Evolutionary conservation across 1,140 invertebrate species (phyloP), one percentile per base, ranked within the genome.

Genomic region (Varroa destructor): DNA sequence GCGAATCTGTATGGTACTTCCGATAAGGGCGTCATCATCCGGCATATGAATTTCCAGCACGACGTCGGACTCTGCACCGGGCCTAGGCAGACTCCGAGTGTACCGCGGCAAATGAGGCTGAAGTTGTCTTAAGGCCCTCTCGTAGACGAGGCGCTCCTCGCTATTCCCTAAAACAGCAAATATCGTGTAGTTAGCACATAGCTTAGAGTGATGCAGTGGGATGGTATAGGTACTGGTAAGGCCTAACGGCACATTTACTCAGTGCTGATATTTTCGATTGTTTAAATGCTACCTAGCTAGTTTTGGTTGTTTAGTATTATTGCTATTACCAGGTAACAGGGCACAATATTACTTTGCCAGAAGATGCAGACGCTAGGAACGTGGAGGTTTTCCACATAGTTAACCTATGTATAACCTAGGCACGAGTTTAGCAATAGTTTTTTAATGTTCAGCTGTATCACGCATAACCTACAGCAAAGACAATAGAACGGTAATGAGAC

Each of bases 121-220:
- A 12, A 67, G 40, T 2, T 37, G 61, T n/a, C 61, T n/a, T 12
- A 67, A 37, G 10, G 61, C 61, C 12, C 61, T 40, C 61, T 67
- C 40, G 40, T 67, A 67, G 2, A 67, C 36, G 40, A 43, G 61
- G 10, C 61, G 61, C 37, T 67, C 61, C 12, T 67, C 61, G 61
- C 12, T 40, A 3, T 12, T 40, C 61, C 61, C 40, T 36, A 37
- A 58, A 42, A 42, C 25, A 25, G 25, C 25, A 25, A 25, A 25
- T 25, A 25, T 25, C 25, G 55, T 56, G 57, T 37, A 58, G 14
- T 37, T 3, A 40, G 5, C 42, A 5, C 12, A 5, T 4, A 40
- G 4, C 57, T 58, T 42, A 58, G 36, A 12, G 10, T 56, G 57
- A 58, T 3, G 6, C 57, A 58, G 12, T 12, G 12, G 3, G 57